A percentile compares a stretch with the other conserved stretches of the same genome.
These are phyloP conservation scores for Drosophila anomalata DNA, from an alignment of 2,888 invertebrate genomes.

Conservation along the genomic window DNA sequence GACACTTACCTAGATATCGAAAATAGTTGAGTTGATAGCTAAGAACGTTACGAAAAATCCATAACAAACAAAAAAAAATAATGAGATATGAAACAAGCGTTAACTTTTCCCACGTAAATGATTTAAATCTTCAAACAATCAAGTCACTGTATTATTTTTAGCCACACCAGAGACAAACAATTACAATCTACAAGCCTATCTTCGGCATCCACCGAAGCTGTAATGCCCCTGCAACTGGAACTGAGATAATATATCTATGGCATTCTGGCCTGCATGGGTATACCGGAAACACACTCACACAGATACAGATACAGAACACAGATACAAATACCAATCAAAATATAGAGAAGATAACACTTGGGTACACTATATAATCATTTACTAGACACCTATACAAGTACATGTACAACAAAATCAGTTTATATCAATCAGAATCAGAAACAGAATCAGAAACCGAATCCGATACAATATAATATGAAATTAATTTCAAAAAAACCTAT, in stretches of 20 bases:
- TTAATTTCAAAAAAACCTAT: slow-evolving; percentile 1
- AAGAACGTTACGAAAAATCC: slow-evolving; percentile 17
- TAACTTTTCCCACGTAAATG: slow-evolving; percentile 77
- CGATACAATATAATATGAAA: slow-evolving; percentile 11
- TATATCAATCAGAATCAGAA: slow-evolving; percentile 43
- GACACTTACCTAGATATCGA: slow-evolving; percentile 25
- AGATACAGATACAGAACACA: slow-evolving; percentile 18
- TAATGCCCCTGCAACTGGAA: slow-evolving; percentile 27
- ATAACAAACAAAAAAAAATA: neutral
- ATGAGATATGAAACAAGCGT: slow-evolving; percentile 61
- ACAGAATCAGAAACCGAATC: slow-evolving; percentile 17
- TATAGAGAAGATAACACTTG: slow-evolving; percentile 5
- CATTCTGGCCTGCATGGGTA: slow-evolving; percentile 12
- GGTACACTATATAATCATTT: slow-evolving; percentile 38
- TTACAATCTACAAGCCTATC: slow-evolving; percentile 37
- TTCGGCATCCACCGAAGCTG: slow-evolving; percentile 40
- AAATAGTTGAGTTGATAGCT: slow-evolving; percentile 31
- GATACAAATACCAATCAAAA: slow-evolving; percentile 6
- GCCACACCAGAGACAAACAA: slow-evolving; percentile 40
- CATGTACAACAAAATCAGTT: slow-evolving; percentile 20
- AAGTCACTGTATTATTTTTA: slow-evolving; percentile 51
- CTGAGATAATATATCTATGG: neutral
- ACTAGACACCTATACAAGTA: slow-evolving; percentile 37
- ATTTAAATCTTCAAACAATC: slow-evolving; percentile 47
- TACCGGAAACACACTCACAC: slow-evolving; percentile 23